Evolutionary conservation across 2,888 invertebrate genomes (phyloP).

Genomic region (Orthosia gothica): DNA sequence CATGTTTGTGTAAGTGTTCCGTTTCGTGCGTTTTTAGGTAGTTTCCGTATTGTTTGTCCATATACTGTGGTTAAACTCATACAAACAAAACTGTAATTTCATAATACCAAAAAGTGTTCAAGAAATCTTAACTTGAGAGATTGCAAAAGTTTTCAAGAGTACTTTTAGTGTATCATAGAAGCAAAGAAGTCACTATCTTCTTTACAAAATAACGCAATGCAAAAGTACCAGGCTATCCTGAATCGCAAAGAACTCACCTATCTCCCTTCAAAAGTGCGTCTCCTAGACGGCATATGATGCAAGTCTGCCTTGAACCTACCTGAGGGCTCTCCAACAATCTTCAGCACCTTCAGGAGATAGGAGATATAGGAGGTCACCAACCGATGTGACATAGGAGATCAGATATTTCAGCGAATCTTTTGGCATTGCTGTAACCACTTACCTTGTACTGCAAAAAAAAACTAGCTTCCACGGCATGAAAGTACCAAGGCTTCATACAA

Average conservation of each 20-base stretch:
- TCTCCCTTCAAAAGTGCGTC: constrained; percentile 75
- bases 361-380: constrained; percentile 98
- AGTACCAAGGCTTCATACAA: constrained; percentile 2
- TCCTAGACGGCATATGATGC: constrained; percentile 88
- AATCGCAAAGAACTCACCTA: background rate
- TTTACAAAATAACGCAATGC: too few relatives aligned
- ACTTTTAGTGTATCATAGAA: too few relatives aligned
- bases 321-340: constrained; percentile 96
- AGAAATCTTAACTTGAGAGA: too few relatives aligned
- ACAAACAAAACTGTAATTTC: too few relatives aligned
- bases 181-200: too few relatives aligned
- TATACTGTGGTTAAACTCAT: too few relatives aligned
- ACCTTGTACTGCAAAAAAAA: background rate
- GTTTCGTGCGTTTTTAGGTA: too few relatives aligned
- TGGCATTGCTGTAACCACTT: background rate
- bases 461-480: background rate
- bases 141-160: too few relatives aligned
- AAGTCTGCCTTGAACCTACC: constrained; percentile 97
- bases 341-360: constrained; percentile 97
- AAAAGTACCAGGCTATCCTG: background rate
- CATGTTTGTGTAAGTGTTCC: too few relatives aligned
- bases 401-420: background rate
- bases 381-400: constrained; percentile 91
- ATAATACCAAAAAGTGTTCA: too few relatives aligned
- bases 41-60: too few relatives aligned